Conservation (phyloP, 2,797 vertebrate species). For the Megalops cyprinoides region DNA sequence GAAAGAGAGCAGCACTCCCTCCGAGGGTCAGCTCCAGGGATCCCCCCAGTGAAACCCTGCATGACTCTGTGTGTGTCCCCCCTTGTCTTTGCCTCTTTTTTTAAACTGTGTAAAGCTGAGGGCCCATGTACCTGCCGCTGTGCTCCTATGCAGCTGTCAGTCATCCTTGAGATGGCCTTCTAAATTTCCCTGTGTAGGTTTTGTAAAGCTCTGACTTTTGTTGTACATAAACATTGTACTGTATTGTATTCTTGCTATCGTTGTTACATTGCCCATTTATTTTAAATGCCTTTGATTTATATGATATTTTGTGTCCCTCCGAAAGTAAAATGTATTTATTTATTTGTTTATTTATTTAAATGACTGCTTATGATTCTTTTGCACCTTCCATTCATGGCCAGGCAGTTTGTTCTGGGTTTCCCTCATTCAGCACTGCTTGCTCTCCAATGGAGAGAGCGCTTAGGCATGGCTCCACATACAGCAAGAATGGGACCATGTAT, state of each 20-base stretch:
- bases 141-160: constrained; percentile 37
- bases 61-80: constrained; percentile 32
- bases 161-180: constrained; percentile 34
- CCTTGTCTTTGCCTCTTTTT: constrained; percentile 12
- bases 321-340: constrained; percentile 58
- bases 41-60: constrained; percentile 43
- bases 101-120: constrained; percentile 9
- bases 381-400: not conserved
- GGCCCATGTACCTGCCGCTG: not conserved
- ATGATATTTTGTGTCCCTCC: constrained; percentile 30
- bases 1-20: not conserved
- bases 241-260: constrained; percentile 35
- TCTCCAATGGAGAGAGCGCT: not conserved
- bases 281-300: constrained; percentile 39
- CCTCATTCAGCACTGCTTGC: not conserved
- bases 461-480: not conserved
- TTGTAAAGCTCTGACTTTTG: constrained; percentile 50
- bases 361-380: constrained; percentile 33
- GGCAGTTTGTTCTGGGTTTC: not conserved
- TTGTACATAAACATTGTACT: constrained; percentile 61
- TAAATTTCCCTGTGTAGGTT: constrained; percentile 34
- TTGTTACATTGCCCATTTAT: constrained; percentile 27
- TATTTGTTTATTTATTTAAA: constrained; percentile 63
- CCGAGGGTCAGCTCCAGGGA: too few relatives aligned
- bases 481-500: not conserved